Conservation (phyloP, 1,140 invertebrate species). For the Drosophila bocki region DNA sequence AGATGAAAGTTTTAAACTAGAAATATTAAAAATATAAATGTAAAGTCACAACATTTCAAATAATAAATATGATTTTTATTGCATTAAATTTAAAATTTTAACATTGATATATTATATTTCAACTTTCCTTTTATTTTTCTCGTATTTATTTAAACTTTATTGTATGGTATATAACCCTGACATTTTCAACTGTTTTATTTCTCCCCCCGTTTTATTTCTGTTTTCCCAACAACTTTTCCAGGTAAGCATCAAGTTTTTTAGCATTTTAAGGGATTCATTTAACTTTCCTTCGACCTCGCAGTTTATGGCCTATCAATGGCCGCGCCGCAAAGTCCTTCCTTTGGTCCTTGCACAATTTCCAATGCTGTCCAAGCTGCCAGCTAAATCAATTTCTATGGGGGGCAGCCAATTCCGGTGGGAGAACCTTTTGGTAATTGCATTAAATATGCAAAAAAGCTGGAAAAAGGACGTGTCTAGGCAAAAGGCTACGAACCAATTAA, state of each 20-base stretch:
- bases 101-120: background rate
- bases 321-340: constrained; percentile 10
- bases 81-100: background rate
- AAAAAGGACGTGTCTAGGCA: constrained; percentile 62
- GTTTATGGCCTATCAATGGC: constrained; percentile 48
- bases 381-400: constrained; percentile 66
- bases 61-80: no score
- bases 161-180: background rate
- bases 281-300: background rate
- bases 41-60: no score
- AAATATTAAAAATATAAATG: no score
- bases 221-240: background rate
- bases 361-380: constrained; percentile 37
- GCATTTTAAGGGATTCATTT: constrained; percentile 8
- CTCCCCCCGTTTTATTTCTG: background rate
- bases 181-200: background rate
- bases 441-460: constrained; percentile 76
- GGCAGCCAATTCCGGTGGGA: constrained; percentile 52
- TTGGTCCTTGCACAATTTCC: constrained; percentile 32
- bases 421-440: constrained; percentile 82
- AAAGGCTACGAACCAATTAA: constrained; percentile 72
- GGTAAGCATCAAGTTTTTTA: background rate
- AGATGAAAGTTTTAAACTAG: background rate
- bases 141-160: background rate
- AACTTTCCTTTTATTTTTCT: background rate